Conservation (phyloP, 2,113 vertebrate species). For the Panthera tigris region DNA sequence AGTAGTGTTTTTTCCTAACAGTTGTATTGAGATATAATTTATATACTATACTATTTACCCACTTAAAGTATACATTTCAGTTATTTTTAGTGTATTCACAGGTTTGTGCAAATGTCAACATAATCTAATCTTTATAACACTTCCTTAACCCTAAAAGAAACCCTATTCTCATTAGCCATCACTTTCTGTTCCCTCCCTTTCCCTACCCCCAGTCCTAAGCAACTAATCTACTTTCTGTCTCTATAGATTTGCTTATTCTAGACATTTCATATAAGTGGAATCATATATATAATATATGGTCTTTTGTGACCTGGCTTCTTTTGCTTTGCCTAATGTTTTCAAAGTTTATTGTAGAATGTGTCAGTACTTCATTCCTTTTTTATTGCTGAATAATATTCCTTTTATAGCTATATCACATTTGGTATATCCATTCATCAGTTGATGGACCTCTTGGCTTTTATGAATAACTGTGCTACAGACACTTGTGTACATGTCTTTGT, state of each 20-base stretch:
- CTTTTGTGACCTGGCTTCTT: neutral
- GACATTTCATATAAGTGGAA: neutral
- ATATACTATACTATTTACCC: neutral
- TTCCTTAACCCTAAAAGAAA: neutral
- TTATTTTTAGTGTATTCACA: neutral
- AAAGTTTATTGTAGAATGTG: neutral
- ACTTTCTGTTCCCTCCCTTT: neutral
- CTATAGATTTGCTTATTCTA: neutral
- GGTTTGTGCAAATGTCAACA: neutral
- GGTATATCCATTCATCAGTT: neutral
- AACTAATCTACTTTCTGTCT: neutral
- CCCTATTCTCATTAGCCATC: neutral
- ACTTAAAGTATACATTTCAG: neutral
- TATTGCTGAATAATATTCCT: neutral
- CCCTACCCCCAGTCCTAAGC: neutral
- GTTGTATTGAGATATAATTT: neutral
- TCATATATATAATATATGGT: neutral
- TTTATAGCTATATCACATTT: neutral
- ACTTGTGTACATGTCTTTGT: neutral
- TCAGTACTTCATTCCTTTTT: constrained; percentile 1
- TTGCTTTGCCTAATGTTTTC: neutral
- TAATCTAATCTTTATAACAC: neutral
- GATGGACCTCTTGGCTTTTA: neutral
- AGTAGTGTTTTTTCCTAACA: neutral
- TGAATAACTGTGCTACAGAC: neutral